phyloP scores from a whole-genome alignment of 2,888 invertebrate genomes.

The Tetragnatha montana region DNA sequence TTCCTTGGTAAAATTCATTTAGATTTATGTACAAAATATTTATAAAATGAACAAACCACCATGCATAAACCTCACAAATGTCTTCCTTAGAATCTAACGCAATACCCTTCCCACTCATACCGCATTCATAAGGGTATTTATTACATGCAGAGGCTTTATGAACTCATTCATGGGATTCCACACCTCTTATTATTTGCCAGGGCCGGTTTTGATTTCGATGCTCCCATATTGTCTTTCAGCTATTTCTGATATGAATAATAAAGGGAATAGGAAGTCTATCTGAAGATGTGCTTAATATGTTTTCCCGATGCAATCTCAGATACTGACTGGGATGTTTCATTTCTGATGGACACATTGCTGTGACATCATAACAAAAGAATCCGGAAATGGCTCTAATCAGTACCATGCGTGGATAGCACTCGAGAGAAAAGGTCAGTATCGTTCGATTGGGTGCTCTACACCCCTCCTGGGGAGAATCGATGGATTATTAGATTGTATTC shows the following conservation, averaged over 20 bases:
- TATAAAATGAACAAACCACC: no score
- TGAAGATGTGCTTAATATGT: neutral
- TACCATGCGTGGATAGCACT: no score
- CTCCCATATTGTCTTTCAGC: neutral
- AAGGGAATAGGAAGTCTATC: neutral
- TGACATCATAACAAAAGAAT: neutral
- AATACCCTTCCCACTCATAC: neutral
- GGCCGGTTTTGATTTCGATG: neutral
- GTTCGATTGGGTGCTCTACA: no score
- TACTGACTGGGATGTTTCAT: neutral
- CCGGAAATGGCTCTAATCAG: neutral
- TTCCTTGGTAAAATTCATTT: no score
- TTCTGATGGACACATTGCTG: neutral
- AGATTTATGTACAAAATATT: no score
- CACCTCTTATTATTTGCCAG: neutral
- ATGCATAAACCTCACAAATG: no score
- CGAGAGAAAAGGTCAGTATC: no score
- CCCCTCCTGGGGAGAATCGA: no score
- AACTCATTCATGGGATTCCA: neutral
- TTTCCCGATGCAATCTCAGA: neutral
- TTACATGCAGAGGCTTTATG: neutral
- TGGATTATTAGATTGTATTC: no score
- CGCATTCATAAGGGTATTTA: neutral
- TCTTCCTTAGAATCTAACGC: no score
- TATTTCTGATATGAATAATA: neutral